Evolutionary conservation across 2,113 vertebrate genomes (phyloP), one percentile per base, ranked within the genome.

Genomic region (Eulemur rufifrons): DNA sequence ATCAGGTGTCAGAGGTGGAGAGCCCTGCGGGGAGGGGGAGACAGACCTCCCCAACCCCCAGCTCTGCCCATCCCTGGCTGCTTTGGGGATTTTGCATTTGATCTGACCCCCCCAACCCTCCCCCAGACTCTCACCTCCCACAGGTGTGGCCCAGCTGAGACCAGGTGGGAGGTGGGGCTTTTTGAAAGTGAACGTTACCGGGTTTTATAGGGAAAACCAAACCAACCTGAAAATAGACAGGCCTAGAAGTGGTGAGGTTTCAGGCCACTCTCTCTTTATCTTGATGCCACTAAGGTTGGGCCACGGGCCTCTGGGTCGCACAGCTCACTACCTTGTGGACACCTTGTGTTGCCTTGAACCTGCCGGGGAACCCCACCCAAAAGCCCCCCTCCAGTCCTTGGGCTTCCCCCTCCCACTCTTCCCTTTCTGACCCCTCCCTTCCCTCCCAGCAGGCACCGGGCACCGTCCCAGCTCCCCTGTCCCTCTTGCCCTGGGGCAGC

Each of bases 341-440:
- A 66, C 61, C 42, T 89, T 0, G 1, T 50, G 47, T 25, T 54
- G 87, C 52, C 89, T 93, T 6, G 2, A 64, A 54, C 63, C 73
- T 52, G 78, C 45, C 0, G 97, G 97, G 94, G 91, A 97, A 96
- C 87, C 93, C 97, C 97, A 89, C 69, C 94, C 94, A 94, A 97
- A 97, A 94, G 78, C 94, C 66, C 95, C 92, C 76, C 64, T 14
- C 64, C 52, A 18, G 80, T 15, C 54, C 84, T 78, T 0, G 94
- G 96, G 80, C 93, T 97, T 96, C 93, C 97, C 97, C 97, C 94
- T 94, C 94, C 97, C 59, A 95, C 92, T 92, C 76, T 86, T 63
- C 45, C 27, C 42, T 73, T 56, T 59, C 83, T 50, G 89, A 34
- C 11, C 21, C 9, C 34, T 13, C 54, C 34, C 25, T 29, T 74